phyloP scores from a whole-genome alignment of 1,140 invertebrate species.

The Lepidostoma basale region DNA sequence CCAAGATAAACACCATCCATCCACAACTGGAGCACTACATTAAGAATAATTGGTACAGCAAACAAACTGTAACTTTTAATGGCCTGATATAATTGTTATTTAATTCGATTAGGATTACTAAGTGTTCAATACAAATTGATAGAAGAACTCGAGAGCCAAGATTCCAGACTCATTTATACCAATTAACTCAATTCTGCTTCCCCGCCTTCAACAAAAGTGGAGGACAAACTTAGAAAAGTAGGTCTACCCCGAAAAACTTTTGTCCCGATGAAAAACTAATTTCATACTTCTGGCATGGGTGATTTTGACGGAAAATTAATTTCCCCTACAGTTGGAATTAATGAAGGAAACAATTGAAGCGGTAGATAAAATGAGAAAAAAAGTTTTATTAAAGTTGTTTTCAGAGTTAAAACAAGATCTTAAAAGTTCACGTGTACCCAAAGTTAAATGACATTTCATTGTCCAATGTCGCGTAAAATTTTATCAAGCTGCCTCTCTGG shows the following conservation, averaged over 20 bases:
- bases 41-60: no score
- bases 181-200: no score
- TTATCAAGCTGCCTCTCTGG: neutral
- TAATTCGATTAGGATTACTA: no score
- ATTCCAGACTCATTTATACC: no score
- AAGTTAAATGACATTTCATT: slow-evolving; percentile 9
- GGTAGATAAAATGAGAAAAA: neutral
- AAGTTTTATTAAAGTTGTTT: slow-evolving; percentile 5
- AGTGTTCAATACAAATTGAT: neutral
- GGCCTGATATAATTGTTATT: no score
- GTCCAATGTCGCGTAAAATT: slow-evolving; percentile 4
- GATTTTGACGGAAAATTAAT: slow-evolving; percentile 9
- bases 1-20: no score
- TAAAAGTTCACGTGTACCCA: neutral
- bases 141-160: neutral
- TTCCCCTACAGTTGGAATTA: slow-evolving; percentile 5
- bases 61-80: no score
- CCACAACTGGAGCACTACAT: no score
- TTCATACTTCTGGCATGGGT: neutral
- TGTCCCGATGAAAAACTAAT: neutral
- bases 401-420: slow-evolving; percentile 9
- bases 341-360: neutral
- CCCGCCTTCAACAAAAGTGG: no score
- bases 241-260: neutral
- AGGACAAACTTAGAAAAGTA: no score